Base-by-base conservation (phyloP, 2,113 vertebrate genomes). In the Phoxinus phoxinus region DNA sequence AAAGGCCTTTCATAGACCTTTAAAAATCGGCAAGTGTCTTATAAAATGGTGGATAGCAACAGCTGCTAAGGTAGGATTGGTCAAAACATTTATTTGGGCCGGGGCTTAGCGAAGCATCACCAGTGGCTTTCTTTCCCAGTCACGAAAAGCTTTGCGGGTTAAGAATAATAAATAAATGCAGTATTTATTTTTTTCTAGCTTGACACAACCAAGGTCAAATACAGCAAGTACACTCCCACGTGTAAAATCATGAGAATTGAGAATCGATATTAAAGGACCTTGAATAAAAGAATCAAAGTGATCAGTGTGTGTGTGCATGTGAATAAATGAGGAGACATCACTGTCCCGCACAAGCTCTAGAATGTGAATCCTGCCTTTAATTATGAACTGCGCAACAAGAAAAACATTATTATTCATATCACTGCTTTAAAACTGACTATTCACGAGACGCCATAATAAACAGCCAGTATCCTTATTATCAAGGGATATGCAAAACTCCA, bases 401-500 rank as follows among this genome's bases (percentile, higher is more conserved):
- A 53, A 53, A 80, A 53, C 58, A 75, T 48, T 59, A 65, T 63
- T 56, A n/a, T 63, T 77, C 23, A 44, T 12, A 37, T 15, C 72
- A 5, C 59, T 37, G 46, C 32, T 35, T 48, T 59, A 56, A 17
- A n/a, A 5, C 75, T 10, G 48, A 73, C 53, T 80, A 44, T 84
- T 84, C 82, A 80, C 73, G 58, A 71, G 83, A 86, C 61, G 27
- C 73, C 58, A 71, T 86, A 56, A 76, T 23, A 44, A 76, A 82
- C 32, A 30, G 86, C 19, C 37, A 73, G 77, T 76, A 82, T 61
- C 37, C 67, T 86, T 83, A 78, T 25, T 87, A 85, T 61, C 69
- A 86, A 32, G 83, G 73, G 84, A 88, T 78, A 81, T 82, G 84
- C 77, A 84, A 86, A 84, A 75, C 23, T 61, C 44, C n/a, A 23